Conservation (phyloP, 2,797 vertebrate genomes). For the Parauchenoglanis ngamensis region DNA sequence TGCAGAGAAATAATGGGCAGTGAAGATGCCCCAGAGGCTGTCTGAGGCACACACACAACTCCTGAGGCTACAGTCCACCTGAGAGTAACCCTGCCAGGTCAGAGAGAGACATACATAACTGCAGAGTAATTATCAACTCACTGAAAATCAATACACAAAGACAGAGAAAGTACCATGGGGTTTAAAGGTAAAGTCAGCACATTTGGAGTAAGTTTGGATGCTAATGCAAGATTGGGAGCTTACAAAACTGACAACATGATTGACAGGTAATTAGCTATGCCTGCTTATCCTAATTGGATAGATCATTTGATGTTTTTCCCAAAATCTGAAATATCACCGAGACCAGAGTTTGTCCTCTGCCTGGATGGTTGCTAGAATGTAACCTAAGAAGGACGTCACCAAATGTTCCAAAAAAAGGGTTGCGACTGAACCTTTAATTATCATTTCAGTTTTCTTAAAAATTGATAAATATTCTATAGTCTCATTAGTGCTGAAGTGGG, state of each 20-base stretch:
- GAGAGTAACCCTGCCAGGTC: background rate
- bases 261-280: slow-evolving; percentile 15
- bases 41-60: background rate
- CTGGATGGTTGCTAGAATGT: background rate
- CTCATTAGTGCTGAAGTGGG: background rate
- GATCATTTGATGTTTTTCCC: background rate
- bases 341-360: background rate
- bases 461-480: background rate
- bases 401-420: background rate
- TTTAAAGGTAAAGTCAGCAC: slow-evolving; percentile 16
- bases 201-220: background rate
- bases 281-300: background rate
- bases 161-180: background rate
- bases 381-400: background rate
- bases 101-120: background rate
- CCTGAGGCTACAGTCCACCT: background rate
- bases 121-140: slow-evolving; percentile 14
- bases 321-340: background rate
- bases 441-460: background rate
- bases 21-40: background rate
- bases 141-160: background rate
- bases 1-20: background rate
- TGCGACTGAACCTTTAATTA: background rate
- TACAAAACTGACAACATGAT: slow-evolving; percentile 7
- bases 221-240: background rate